Evolutionary conservation across 2,113 vertebrate species (phyloP).

Genomic region (Dipodomys stephensi): DNA sequence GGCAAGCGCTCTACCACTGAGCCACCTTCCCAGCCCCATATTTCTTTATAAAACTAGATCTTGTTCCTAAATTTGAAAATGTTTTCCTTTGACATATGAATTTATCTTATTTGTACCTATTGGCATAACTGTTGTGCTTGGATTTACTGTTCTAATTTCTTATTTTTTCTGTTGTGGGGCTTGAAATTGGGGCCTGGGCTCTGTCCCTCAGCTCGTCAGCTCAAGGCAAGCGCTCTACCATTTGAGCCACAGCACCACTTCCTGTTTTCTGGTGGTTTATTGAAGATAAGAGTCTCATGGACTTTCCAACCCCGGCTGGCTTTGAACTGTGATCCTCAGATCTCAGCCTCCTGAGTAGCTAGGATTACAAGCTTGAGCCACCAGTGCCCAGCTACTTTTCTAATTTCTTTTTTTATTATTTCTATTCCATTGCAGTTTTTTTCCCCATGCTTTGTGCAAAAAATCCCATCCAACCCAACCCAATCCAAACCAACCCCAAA

Average conservation of each 20-base stretch:
- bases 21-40: no score
- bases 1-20: no score
- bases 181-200: no score
- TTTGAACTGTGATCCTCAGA: no score
- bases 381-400: neutral
- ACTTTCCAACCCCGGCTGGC: no score
- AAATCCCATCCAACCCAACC: neutral
- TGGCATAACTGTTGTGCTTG: neutral
- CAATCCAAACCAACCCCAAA: neutral
- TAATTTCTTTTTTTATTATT: slow-evolving; percentile 37
- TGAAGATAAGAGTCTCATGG: no score
- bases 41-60: slow-evolving; percentile 5
- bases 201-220: no score
- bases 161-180: neutral
- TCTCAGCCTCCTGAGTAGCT: no score
- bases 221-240: no score
- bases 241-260: no score
- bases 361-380: no score
- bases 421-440: neutral
- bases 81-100: neutral
- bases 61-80: neutral
- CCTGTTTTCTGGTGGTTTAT: no score
- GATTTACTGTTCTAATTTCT: slow-evolving; percentile 19
- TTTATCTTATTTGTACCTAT: neutral
- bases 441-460: neutral